A percentile compares a stretch with the other conserved stretches of the same genome.
Evolutionary conservation across 2,797 vertebrate species (phyloP).

Genomic region (Melanotaenia parkinsoni): DNA sequence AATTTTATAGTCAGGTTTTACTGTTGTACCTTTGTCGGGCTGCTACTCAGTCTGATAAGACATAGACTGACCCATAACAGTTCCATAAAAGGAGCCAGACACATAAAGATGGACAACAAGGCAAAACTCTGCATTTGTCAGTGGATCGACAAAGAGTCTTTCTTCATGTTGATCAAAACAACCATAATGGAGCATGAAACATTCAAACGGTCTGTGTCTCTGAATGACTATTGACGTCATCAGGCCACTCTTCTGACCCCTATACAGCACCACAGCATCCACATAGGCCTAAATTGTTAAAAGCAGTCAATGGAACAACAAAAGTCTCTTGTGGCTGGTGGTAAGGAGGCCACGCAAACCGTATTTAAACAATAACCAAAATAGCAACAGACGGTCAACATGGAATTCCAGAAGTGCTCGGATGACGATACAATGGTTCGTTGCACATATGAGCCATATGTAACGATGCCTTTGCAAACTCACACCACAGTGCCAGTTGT

Average conservation of each 20-base stretch:
- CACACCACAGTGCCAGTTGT: constrained; percentile 47
- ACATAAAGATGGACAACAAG: constrained; percentile 4
- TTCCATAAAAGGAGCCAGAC: constrained; percentile 7
- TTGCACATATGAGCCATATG: not conserved
- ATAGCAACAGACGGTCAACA: not conserved
- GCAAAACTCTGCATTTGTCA: constrained; percentile 13
- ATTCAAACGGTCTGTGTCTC: constrained; percentile 27
- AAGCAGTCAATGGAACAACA: constrained; percentile 15
- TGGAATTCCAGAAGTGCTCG: not conserved
- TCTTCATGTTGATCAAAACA: constrained; percentile 36
- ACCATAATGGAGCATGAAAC: constrained; percentile 37
- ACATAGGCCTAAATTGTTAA: constrained; percentile 36
- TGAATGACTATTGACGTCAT: constrained; percentile 35
- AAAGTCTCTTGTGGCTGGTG: constrained; percentile 40
- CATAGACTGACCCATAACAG: constrained; percentile 39
- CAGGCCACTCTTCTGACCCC: constrained; percentile 23
- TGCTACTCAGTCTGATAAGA: constrained; percentile 28
- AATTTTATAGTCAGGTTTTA: not conserved
- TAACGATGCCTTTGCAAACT: constrained; percentile 44
- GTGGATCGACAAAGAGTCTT: constrained; percentile 34
- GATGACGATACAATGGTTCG: constrained; percentile 5
- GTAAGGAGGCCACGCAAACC: constrained; percentile 1
- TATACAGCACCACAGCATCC: not conserved
- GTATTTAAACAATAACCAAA: constrained; percentile 20
- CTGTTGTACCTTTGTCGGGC: not conserved